phyloP scores from a whole-genome alignment of 2,113 vertebrate species.

The Naja naja region DNA sequence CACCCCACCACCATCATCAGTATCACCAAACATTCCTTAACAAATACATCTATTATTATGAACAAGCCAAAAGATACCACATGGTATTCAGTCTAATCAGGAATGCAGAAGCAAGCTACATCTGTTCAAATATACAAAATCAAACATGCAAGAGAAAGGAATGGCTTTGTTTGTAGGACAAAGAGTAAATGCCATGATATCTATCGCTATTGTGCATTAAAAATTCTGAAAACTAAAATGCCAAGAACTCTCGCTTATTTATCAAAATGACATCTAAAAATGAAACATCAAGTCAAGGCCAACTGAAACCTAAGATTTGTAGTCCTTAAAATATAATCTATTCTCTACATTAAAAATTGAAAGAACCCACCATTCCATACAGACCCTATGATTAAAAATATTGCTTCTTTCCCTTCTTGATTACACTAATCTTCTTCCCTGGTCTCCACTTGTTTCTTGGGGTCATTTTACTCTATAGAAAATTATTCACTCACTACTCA shows the following conservation, averaged over 20 bases:
- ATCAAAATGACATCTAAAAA: neutral
- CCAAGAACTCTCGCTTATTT: neutral
- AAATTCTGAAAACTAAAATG: neutral
- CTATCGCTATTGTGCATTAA: neutral
- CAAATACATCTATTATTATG: neutral
- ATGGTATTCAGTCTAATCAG: neutral
- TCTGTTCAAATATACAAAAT: conserved; percentile 3
- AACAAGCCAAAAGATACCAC: neutral
- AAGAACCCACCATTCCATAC: neutral
- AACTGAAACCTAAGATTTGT: neutral
- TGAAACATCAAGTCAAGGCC: neutral
- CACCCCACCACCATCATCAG: neutral
- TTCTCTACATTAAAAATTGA: too few species aligned
- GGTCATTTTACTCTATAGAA: neutral
- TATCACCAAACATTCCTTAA: neutral
- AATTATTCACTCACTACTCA: neutral
- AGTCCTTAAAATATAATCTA: neutral
- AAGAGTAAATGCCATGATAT: neutral
- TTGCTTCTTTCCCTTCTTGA: neutral
- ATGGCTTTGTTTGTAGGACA: neutral
- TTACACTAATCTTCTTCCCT: neutral
- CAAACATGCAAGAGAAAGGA: neutral
- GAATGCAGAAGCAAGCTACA: neutral
- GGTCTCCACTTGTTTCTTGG: neutral
- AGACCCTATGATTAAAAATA: neutral